Evolutionary conservation across 2,113 vertebrate species (phyloP).

Genomic region (Embiotoca jacksoni): DNA sequence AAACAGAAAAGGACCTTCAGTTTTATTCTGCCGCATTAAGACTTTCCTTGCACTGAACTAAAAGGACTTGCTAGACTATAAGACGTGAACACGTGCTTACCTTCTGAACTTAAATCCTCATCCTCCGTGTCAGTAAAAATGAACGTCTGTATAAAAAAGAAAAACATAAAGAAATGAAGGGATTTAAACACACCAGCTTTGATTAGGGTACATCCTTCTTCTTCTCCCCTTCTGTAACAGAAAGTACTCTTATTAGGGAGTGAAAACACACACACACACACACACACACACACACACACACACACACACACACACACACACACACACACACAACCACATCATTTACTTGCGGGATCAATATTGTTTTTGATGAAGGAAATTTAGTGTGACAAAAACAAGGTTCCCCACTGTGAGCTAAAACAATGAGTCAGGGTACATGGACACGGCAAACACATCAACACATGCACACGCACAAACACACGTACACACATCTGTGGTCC

Average conservation of each 20-base stretch:
- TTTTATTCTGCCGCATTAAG: no score
- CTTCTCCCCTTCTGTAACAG: not conserved
- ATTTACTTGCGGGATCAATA: slow-evolving; percentile 4
- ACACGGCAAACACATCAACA: not conserved
- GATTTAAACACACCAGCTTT: slow-evolving; percentile 4
- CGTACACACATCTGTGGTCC: not conserved
- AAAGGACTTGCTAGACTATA: not conserved
- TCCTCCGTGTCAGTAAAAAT: slow-evolving; percentile 83
- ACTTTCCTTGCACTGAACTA: no score
- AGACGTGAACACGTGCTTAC: slow-evolving; percentile 46
- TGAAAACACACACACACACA: slow-evolving; percentile 11
- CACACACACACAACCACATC: slow-evolving; percentile 18
- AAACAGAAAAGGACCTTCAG: not conserved
- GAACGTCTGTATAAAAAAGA: slow-evolving; percentile 71
- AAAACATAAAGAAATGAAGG: slow-evolving; percentile 3
- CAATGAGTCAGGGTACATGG: slow-evolving; percentile 7
- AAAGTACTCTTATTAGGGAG: slow-evolving; percentile 20
- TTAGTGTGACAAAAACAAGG: slow-evolving; percentile 21
- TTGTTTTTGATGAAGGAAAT: slow-evolving; percentile 36
- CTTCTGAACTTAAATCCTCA: slow-evolving; percentile 66
- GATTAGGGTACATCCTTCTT: not conserved
- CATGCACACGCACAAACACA: not conserved
- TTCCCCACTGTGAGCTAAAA: slow-evolving; percentile 18
- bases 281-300: slow-evolving; percentile 20
- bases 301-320: slow-evolving; percentile 21